Evolutionary conservation across 2,797 vertebrate genomes (phyloP).

Genomic region (Acipenser ruthenus): DNA sequence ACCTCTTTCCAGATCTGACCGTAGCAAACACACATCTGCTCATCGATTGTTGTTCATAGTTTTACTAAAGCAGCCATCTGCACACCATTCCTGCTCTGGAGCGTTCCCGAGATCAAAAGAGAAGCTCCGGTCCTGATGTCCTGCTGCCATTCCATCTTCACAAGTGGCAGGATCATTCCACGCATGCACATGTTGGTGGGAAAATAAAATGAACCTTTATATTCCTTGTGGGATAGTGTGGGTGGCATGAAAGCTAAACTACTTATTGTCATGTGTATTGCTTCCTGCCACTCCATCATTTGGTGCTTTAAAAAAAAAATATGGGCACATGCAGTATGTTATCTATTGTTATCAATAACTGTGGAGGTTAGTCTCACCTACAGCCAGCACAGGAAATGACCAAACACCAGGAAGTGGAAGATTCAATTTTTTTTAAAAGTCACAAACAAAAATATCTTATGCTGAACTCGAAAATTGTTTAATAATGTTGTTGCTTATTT

Average conservation of each 20-base stretch:
- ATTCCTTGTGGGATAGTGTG: constrained; percentile 18
- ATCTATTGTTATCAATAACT: too few relatives aligned
- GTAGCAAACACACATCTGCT: constrained; percentile 24
- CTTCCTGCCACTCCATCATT: too few relatives aligned
- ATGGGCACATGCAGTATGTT: too few relatives aligned
- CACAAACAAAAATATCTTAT: too few relatives aligned
- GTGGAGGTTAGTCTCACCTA: too few relatives aligned
- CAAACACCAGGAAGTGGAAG: too few relatives aligned
- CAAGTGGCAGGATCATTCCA: not conserved
- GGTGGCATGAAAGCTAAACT: constrained; percentile 29
- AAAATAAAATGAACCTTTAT: constrained; percentile 23
- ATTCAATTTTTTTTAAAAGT: too few relatives aligned
- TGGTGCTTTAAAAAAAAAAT: too few relatives aligned
- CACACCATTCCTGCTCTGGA: constrained; percentile 15
- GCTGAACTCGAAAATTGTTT: too few relatives aligned
- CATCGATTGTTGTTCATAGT: constrained; percentile 9
- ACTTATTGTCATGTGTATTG: constrained; percentile 20
- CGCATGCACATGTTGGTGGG: constrained; percentile 4
- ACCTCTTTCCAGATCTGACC: too few relatives aligned
- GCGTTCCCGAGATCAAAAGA: not conserved
- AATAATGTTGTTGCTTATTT: too few relatives aligned
- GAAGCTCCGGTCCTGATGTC: not conserved
- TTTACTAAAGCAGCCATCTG: constrained; percentile 21
- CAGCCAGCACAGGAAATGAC: too few relatives aligned
- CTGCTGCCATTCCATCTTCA: not conserved